Conservation (phyloP, 2,797 vertebrate genomes). For the Hozukius guyotensis region DNA sequence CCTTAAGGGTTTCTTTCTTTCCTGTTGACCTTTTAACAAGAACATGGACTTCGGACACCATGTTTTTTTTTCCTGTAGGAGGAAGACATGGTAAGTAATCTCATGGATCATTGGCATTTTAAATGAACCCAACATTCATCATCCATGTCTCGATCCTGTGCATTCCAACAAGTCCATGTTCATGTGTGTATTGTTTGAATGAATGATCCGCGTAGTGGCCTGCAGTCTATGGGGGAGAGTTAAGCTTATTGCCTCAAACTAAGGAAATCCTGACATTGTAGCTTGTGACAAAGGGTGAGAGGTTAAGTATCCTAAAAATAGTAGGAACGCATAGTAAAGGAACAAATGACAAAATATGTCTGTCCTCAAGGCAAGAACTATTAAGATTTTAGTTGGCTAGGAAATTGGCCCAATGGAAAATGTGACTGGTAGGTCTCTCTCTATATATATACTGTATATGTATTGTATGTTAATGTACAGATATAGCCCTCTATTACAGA, state of each 20-base stretch:
- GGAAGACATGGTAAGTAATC: not conserved
- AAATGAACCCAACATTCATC: not conserved
- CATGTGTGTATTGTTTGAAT: conserved; percentile 22
- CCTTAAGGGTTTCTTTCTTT: conserved; percentile 4
- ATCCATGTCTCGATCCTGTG: not conserved
- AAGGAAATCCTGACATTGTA: conserved; percentile 81
- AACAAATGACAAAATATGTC: conserved; percentile 16
- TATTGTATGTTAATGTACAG: not conserved
- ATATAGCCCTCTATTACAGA: not conserved
- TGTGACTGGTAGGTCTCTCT: not conserved
- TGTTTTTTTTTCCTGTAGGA: not conserved
- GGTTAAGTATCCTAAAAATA: conserved; percentile 63
- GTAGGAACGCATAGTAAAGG: not conserved
- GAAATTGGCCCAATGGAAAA: not conserved
- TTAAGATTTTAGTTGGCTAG: not conserved
- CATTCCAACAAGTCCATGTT: not conserved
- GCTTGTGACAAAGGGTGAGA: conserved; percentile 60
- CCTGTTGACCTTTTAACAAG: conserved; percentile 20
- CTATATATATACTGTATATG: not conserved
- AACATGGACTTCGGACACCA: conserved; percentile 7
- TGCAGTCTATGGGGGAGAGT: not conserved
- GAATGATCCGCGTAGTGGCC: not conserved
- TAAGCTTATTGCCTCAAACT: conserved; percentile 33
- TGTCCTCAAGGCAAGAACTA: not conserved
- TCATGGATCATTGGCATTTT: not conserved